phyloP scores from a whole-genome alignment of 2,113 vertebrate species.

The Glaucidium brasilianum region DNA sequence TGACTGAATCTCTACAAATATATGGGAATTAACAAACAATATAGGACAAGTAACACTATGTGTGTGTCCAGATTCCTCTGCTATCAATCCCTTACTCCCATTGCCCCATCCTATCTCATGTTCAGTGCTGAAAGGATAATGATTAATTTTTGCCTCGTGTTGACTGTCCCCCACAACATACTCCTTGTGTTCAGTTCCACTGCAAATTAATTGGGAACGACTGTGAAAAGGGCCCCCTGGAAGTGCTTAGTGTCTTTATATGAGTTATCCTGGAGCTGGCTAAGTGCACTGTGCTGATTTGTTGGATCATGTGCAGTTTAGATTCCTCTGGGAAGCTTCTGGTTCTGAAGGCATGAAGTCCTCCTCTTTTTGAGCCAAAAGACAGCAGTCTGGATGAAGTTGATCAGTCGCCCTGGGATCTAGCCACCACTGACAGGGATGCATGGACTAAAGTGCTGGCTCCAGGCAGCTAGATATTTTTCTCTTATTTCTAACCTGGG shows the following conservation, averaged over 20 bases:
- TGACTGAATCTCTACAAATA: neutral
- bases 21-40: neutral
- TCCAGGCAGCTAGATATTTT: neutral
- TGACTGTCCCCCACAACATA: neutral
- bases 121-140: neutral
- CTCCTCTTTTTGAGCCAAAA: neutral
- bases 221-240: neutral
- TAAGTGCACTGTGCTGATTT: neutral
- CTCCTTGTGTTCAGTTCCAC: neutral
- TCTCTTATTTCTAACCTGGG: neutral
- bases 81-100: neutral
- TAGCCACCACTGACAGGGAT: too few species aligned
- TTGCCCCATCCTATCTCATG: neutral
- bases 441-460: neutral
- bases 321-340: neutral
- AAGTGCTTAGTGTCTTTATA: neutral
- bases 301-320: rapidly evolving
- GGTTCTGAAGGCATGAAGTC: neutral
- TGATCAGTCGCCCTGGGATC: neutral
- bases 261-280: neutral
- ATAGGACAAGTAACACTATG: neutral
- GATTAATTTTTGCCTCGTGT: neutral
- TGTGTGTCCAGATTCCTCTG: neutral
- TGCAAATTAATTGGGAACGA: neutral
- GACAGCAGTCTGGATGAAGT: neutral